Evolutionary conservation across 2,797 vertebrate genomes (phyloP).

Genomic region (Mus spretus): DNA sequence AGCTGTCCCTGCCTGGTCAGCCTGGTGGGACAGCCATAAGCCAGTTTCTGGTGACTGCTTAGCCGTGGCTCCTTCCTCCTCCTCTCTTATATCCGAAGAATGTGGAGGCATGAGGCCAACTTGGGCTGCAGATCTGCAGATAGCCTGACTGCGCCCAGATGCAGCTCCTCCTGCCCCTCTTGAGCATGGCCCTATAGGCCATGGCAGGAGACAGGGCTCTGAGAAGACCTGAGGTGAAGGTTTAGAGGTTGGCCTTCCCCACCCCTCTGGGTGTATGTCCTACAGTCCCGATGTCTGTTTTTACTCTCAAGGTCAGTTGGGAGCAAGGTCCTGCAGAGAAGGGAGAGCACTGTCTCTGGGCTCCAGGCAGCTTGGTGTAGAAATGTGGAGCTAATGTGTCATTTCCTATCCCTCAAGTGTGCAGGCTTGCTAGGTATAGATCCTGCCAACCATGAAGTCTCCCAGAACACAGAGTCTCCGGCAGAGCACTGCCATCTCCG

Average conservation of each 20-base stretch:
- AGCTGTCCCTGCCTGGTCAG: conserved; percentile 86
- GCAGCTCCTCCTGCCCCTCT: neutral
- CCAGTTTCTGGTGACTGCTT: conserved; percentile 84
- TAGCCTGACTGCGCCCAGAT: neutral
- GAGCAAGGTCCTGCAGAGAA: conserved; percentile 3
- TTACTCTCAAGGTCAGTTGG: conserved; percentile 8
- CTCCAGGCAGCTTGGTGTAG: neutral
- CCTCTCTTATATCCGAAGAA: conserved; percentile 54
- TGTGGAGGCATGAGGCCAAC: conserved; percentile 13
- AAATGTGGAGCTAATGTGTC: neutral
- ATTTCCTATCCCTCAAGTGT: neutral
- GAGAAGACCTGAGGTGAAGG: neutral
- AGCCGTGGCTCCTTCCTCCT: conserved; percentile 76
- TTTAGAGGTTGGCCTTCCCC: conserved; percentile 6
- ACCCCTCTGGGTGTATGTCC: neutral
- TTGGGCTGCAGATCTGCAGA: conserved; percentile 38
- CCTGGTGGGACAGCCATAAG: conserved; percentile 79
- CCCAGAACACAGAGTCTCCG: neutral
- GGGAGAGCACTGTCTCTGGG: conserved; percentile 9
- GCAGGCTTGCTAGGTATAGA: neutral
- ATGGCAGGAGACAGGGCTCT: neutral
- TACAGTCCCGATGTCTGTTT: neutral
- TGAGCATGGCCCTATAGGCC: neutral
- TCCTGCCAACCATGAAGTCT: conserved; percentile 14
- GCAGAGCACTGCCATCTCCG: neutral